These are phyloP conservation scores for Hippopotamus amphibius DNA, from an alignment of 2,113 vertebrate genomes.

Conservation along the genomic window DNA sequence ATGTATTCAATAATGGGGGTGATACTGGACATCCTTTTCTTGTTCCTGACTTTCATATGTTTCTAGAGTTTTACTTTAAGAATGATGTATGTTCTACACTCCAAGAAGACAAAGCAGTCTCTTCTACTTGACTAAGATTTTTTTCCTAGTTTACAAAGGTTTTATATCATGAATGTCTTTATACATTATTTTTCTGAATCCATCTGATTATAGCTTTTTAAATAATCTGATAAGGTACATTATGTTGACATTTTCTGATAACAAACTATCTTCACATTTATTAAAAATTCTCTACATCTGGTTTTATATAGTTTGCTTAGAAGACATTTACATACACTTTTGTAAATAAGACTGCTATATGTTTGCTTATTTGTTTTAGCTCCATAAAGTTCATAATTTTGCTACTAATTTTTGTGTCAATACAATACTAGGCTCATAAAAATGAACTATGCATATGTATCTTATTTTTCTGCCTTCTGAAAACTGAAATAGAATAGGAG, in stretches of 20 bases:
- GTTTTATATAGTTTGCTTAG: not conserved
- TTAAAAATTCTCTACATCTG: not conserved
- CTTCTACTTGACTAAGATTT: not conserved
- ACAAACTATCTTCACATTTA: not conserved
- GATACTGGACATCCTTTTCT: not conserved
- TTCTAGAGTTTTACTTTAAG: conserved; percentile 18
- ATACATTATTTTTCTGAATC: not conserved
- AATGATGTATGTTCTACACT: not conserved
- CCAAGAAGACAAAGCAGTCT: not conserved
- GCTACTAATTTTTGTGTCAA: not conserved
- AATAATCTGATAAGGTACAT: not conserved
- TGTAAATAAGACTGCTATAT: not conserved
- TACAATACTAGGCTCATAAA: not conserved
- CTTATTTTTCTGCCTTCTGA: not conserved
- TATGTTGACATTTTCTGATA: not conserved
- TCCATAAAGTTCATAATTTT: not conserved
- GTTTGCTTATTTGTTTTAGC: not conserved
- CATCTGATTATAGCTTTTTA: not conserved
- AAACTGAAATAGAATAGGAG: not conserved
- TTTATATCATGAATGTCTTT: not conserved
- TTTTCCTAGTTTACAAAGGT: not conserved
- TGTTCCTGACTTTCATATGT: not conserved
- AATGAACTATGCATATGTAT: not conserved
- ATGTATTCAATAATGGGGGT: not conserved
- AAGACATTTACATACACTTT: not conserved